Percentiles rank a stretch among this genome's conserved stretches.
Conservation (phyloP, 2,113 vertebrate species). For the Hassar affinis region DNA sequence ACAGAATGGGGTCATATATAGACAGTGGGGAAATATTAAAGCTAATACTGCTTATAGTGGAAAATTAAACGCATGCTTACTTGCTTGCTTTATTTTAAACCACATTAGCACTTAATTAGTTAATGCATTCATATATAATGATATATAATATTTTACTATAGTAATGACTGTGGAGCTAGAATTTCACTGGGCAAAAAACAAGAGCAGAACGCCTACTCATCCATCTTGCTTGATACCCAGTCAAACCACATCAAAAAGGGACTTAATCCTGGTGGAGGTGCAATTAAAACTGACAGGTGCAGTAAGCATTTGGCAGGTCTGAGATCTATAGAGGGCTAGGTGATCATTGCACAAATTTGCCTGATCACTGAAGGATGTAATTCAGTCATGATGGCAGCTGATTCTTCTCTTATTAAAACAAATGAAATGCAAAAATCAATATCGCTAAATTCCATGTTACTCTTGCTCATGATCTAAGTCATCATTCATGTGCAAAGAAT, state of each 20-base stretch:
- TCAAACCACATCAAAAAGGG: conserved; percentile 66
- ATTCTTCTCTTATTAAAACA: conserved; percentile 59
- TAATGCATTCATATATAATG: neutral
- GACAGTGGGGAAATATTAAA: neutral
- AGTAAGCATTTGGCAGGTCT: conserved; percentile 53
- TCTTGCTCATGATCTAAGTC: conserved; percentile 26
- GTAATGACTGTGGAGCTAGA: neutral
- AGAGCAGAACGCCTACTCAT: conserved; percentile 59
- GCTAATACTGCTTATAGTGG: neutral
- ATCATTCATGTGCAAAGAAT: conserved; percentile 39
- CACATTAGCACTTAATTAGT: neutral
- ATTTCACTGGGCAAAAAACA: neutral
- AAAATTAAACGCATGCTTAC: neutral
- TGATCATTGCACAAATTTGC: conserved; percentile 60
- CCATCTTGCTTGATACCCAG: conserved; percentile 66
- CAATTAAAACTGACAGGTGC: conserved; percentile 72
- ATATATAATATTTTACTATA: neutral
- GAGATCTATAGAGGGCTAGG: conserved; percentile 55
- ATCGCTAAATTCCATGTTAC: conserved; percentile 38
- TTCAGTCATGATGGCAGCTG: conserved; percentile 60
- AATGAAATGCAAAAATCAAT: conserved; percentile 56
- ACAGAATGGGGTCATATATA: conserved; percentile 10
- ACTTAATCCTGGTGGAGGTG: conserved; percentile 66
- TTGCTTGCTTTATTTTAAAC: neutral
- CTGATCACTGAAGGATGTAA: conserved; percentile 64